phyloP scores from a whole-genome alignment of 2,797 vertebrate genomes.

The Enteromius anoplus region DNA sequence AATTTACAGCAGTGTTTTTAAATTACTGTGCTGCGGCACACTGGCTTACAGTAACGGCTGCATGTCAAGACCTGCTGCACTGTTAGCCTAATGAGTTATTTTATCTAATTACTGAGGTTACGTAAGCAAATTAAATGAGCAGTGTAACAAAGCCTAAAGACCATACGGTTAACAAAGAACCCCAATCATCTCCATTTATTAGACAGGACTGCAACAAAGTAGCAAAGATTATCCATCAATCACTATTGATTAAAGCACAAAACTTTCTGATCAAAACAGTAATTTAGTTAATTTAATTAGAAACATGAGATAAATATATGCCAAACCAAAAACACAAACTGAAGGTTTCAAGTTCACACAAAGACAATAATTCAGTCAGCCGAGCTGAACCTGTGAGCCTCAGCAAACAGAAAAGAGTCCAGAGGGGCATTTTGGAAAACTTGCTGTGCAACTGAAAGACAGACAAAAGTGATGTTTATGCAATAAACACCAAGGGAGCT shows the following conservation, averaged over 20 bases:
- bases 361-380: not conserved
- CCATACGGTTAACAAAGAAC: not conserved
- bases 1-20: not conserved
- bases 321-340: not conserved
- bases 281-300: not conserved
- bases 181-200: not conserved
- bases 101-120: slow-evolving; percentile 44
- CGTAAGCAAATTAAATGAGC: slow-evolving; percentile 24
- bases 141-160: not conserved
- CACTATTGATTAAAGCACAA: not conserved
- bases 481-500: slow-evolving; percentile 4
- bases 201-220: not conserved
- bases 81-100: slow-evolving; percentile 36
- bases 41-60: not conserved
- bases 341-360: not conserved
- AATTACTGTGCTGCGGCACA: no score
- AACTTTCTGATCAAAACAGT: not conserved
- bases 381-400: not conserved
- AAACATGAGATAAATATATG: not conserved
- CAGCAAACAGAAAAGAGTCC: not conserved
- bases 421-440: not conserved
- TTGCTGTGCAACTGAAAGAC: not conserved
- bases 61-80: slow-evolving; percentile 8
- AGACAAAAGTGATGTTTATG: not conserved
- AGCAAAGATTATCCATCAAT: not conserved